Percentiles rank a stretch among this genome's conserved stretches.
phyloP scores from a whole-genome alignment of 2,797 vertebrate genomes.

The Leontopithecus rosalia region DNA sequence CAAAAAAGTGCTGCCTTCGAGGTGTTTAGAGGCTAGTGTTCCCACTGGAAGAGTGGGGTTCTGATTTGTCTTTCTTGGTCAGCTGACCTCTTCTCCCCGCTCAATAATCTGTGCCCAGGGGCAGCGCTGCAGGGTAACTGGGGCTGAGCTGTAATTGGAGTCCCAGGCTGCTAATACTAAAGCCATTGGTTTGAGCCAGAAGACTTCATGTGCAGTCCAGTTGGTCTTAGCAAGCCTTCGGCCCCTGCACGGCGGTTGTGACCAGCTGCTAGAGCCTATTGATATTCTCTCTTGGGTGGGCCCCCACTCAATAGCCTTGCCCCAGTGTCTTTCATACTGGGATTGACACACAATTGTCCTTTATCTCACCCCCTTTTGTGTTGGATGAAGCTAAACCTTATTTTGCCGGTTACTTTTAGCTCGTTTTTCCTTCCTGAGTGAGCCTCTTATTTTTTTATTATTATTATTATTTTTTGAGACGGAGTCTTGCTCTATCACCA shows the following conservation, averaged over 20 bases:
- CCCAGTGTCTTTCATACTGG: background rate
- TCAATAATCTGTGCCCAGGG: background rate
- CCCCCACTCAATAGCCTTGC: background rate
- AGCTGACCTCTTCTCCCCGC: background rate
- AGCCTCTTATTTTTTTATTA: background rate
- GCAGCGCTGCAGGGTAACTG: background rate
- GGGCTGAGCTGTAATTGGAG: background rate
- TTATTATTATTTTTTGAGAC: too few relatives aligned
- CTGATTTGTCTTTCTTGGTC: background rate
- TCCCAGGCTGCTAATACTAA: background rate
- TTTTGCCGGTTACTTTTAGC: background rate
- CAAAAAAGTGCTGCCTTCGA: background rate
- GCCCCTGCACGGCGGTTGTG: background rate
- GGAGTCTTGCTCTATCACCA: too few relatives aligned
- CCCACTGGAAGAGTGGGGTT: background rate
- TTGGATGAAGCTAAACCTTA: background rate
- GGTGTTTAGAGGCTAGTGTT: accelerated
- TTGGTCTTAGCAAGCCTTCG: background rate
- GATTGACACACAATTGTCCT: background rate
- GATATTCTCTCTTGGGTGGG: background rate
- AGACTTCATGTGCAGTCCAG: background rate
- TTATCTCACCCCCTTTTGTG: background rate
- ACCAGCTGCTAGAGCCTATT: accelerated
- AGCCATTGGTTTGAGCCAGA: background rate
- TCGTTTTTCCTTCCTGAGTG: background rate